Percentiles rank a stretch among this genome's conserved stretches.
These are phyloP conservation scores for Lamellibrachia luymesi DNA, from an alignment of 1,140 invertebrate genomes.

Conservation along the genomic window DNA sequence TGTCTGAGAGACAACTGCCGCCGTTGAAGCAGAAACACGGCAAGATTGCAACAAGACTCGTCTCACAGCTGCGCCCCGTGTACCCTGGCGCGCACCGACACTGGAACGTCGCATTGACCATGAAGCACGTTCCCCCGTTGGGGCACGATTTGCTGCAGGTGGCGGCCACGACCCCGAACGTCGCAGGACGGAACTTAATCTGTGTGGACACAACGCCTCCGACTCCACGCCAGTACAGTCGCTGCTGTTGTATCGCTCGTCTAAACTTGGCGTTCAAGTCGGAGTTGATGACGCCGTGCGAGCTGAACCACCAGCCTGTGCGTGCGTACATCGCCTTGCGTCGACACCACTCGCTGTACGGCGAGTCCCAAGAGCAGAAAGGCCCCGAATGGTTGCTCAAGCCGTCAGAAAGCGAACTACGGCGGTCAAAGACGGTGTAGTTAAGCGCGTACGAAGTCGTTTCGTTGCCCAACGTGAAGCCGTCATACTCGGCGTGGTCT, in stretches of 20 bases:
- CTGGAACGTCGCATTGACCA: neutral
- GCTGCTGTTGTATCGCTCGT: neutral
- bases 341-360: neutral
- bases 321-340: neutral
- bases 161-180: neutral
- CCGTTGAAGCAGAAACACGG: too few species aligned
- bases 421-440: neutral
- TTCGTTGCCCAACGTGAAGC: neutral
- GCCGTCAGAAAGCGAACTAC: neutral
- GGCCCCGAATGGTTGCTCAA: neutral
- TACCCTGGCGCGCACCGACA: neutral
- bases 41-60: too few species aligned
- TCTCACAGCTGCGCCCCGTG: neutral
- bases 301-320: conserved; percentile 9
- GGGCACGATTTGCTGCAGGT: neutral
- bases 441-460: neutral
- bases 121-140: neutral
- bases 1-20: too few species aligned
- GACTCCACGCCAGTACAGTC: neutral
- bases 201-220: neutral
- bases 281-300: neutral
- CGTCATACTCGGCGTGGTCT: neutral
- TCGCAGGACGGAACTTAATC: neutral
- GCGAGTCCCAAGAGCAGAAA: neutral
- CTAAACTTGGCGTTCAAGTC: neutral